Base-by-base conservation (phyloP, 1,140 invertebrate genomes). In the honey bee (Apis mellifera) region DNA sequence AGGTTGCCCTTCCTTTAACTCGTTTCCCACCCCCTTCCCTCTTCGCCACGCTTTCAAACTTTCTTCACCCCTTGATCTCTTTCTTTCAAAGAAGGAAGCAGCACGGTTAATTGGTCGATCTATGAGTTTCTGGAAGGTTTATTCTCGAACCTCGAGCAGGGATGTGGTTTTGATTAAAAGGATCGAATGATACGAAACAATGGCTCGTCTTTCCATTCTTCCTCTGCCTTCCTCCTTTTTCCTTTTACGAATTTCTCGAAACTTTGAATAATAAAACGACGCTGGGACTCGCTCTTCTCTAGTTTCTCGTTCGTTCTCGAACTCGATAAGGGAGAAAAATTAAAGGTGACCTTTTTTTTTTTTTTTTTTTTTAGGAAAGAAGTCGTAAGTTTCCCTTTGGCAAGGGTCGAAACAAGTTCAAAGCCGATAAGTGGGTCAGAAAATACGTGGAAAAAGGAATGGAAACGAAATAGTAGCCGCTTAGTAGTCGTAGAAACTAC, bases 371-470 rank as follows among this genome's bases (percentile, higher is more conserved):
- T 7, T 42, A 42, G 32, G 32, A 0, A 13, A 71, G 26, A 42
- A 54, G 62, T 54, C n/a, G 60, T 15, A 55, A 77, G 62, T 76
- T 72, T 17, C 5, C 48, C 66, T 50, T 52, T 42, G 32, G 9
- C 54, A 11, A 4, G 23, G 2, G 3, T n/a, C 42, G 68, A 72
- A 62, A 79, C 26, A 50, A 73, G 78, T 73, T 72, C 50, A 54
- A 60, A 79, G 78, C 48, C 48, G 59, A 42, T 21, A 79, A 79
- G 50, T 73, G 54, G 78, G 69, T 73, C 78, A 71, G 69, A 21
- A 19, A 26, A 23, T 52, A 60, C 42, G 55, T 5, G 21, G 32
- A 55, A 62, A 11, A 1, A 9, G 17, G 54, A 2, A 55, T 15
- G 13, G 54, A 17, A 55, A 17, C n/a, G 9, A 42, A 42, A 26